Evolutionary conservation across 2,113 vertebrate species (phyloP).

Genomic region (Fukomys damarensis): DNA sequence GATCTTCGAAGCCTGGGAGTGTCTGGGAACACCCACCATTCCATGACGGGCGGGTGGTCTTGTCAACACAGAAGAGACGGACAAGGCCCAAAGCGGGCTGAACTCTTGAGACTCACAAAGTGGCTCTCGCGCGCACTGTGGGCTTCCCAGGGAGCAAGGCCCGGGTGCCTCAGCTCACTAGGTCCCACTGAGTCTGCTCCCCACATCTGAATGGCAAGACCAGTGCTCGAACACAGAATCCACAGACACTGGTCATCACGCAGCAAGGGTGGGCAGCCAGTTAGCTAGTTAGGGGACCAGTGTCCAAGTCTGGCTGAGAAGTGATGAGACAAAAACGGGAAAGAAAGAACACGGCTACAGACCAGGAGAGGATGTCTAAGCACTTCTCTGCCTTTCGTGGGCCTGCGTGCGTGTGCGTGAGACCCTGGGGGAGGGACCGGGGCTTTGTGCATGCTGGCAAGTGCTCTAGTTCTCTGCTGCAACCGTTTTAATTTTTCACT

Average conservation of each 20-base stretch:
- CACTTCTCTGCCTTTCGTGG: too few relatives aligned
- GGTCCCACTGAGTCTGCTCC: background rate
- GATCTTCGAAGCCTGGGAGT: background rate
- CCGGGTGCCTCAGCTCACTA: background rate
- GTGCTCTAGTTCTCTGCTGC: background rate
- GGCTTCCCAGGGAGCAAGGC: background rate
- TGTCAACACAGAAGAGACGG: background rate
- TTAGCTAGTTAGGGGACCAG: background rate
- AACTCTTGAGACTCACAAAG: background rate
- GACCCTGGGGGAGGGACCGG: background rate
- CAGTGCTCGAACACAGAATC: background rate
- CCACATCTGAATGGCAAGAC: background rate
- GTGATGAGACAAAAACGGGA: background rate
- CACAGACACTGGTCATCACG: background rate
- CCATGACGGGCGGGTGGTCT: background rate
- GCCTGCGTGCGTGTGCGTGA: background rate
- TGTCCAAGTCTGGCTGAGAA: background rate
- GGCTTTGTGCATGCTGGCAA: background rate
- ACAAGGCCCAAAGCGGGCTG: background rate
- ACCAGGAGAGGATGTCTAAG: accelerated
- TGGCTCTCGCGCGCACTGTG: accelerated
- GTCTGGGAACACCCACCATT: background rate
- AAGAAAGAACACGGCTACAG: background rate
- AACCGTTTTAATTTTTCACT: too few relatives aligned
- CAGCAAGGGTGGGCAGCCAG: accelerated